phyloP scores from a whole-genome alignment of 1,140 invertebrate species.

The Brachionus rotundiformis region DNA sequence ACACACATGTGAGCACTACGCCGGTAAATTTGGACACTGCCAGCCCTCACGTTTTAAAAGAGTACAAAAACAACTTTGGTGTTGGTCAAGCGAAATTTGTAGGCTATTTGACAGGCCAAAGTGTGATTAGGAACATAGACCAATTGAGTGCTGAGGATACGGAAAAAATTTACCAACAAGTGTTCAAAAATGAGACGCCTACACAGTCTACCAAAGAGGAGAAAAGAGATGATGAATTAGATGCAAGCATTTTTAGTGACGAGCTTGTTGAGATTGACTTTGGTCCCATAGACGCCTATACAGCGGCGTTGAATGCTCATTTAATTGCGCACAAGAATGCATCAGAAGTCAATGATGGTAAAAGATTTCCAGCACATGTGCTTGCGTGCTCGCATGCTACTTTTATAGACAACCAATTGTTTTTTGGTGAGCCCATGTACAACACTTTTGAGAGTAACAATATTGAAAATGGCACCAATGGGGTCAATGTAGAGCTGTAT shows the following conservation, averaged over 20 bases:
- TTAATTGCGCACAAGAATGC: neutral
- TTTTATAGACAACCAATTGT: constrained; percentile 46
- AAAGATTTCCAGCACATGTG: constrained; percentile 48
- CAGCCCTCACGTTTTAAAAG: neutral
- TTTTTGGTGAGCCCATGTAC: constrained; percentile 29
- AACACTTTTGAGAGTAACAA: neutral
- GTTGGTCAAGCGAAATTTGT: neutral
- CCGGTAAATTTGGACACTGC: neutral
- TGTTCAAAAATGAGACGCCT: neutral
- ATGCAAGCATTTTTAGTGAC: constrained; percentile 8
- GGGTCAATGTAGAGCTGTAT: constrained; percentile 20
- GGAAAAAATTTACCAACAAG: constrained; percentile 19
- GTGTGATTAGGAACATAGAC: neutral
- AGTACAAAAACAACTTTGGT: neutral
- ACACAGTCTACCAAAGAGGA: neutral
- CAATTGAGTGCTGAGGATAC: neutral
- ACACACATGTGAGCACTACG: neutral
- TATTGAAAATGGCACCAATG: neutral
- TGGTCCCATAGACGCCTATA: constrained; percentile 30
- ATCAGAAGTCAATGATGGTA: neutral
- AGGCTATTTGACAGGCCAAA: constrained; percentile 24
- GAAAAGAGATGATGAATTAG: neutral
- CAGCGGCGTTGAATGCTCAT: constrained; percentile 10
- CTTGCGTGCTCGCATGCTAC: constrained; percentile 5
- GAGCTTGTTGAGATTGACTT: constrained; percentile 48